Conservation (phyloP, 1,140 invertebrate species). For the Doryteuthis pealeii region DNA sequence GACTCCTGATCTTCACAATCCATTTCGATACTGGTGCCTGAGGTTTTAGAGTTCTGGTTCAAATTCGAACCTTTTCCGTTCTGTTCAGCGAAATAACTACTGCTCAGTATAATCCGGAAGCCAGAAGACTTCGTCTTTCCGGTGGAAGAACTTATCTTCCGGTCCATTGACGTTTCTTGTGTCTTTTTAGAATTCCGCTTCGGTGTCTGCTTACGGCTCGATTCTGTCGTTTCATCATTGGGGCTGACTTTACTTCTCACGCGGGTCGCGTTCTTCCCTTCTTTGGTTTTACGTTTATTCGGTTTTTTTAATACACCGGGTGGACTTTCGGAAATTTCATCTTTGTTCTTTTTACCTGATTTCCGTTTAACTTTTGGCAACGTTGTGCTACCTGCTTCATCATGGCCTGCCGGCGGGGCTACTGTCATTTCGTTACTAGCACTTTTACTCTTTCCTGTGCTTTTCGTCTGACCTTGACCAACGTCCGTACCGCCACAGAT, state of each 20-base stretch:
- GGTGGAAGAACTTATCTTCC: not conserved
- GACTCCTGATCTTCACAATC: not conserved
- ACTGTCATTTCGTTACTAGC: not conserved
- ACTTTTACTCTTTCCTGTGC: not conserved
- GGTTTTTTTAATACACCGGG: not conserved
- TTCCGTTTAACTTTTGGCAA: not conserved
- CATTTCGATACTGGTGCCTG: no score
- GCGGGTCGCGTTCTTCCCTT: not conserved
- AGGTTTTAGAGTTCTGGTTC: no score
- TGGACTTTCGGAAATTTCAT: no score
- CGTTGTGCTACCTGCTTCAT: not conserved
- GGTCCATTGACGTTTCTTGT: not conserved
- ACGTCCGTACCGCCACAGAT: not conserved
- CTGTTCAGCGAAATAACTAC: not conserved
- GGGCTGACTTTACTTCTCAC: not conserved
- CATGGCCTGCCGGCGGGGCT: not conserved
- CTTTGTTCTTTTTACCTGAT: not conserved
- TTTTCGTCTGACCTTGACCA: not conserved
- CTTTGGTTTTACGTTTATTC: not conserved
- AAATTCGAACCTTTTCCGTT: not conserved
- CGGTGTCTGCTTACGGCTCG: no score
- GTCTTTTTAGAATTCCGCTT: no score
- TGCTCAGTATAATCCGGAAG: not conserved
- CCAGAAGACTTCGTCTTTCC: not conserved
- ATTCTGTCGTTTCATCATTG: not conserved